Evolutionary conservation across 2,113 vertebrate species (phyloP), one percentile per base, ranked within the genome.

Genomic region (Empidonax alnorum): DNA sequence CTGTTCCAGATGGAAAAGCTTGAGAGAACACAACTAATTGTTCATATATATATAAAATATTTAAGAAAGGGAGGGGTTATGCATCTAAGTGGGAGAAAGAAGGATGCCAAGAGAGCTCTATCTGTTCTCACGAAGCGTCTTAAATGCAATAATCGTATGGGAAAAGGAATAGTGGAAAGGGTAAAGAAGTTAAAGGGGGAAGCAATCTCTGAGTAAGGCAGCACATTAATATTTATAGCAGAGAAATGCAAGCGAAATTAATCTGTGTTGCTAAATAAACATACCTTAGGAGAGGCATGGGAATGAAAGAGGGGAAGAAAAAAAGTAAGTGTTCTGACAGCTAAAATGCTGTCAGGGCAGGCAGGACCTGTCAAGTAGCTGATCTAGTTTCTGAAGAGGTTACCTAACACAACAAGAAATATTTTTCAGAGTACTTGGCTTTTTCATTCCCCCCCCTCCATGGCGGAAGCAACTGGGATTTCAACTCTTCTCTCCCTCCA

Each of bases 341-440:
- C 78, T 89, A 58, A 96, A 95, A 95, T 80, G 93, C 87, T 93
- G 83, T 31, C 8, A 1, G 95, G 90, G 92, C 95, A 94, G 94
- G 92, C 95, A 88, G 83, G 92, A 93, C 95, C 85, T 94, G 93
- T 91, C 95, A 96, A 89, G 94, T 84, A 95, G 91, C 72, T 91
- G 78, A 89, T 96, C 84, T 85, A 80, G 84, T 90, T 93, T 90
- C 90, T 85, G 88, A 87, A 90, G 65, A 91, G 59, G 61, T 96
- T 96, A 93, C 93, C 84, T 87, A 93, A 93, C 63, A 73, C 74
- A 83, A 52, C 4, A 66, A 80, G 84, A 86, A 93, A 59, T 49
- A 91, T 90, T 76, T 91, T 91, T 80, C 90, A 44, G 65, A 71
- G 63, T 27, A 46, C 46, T 1, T 80, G 75, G 44, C 75, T 92